phyloP scores from a whole-genome alignment of 2,888 invertebrate genomes.

The Flexamia atlantica region DNA sequence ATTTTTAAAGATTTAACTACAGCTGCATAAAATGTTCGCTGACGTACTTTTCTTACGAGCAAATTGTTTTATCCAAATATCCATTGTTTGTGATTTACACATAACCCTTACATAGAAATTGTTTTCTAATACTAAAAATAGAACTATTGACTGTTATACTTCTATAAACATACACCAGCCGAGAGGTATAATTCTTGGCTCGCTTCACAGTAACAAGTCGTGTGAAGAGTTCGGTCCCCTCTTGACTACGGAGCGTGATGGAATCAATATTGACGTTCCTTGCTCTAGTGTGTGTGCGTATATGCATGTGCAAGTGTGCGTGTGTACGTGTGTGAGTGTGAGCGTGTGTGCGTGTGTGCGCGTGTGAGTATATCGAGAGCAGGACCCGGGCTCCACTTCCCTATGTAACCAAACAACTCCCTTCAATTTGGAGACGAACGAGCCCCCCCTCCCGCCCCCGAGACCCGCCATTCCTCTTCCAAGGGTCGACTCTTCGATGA shows the following conservation, averaged over 20 bases:
- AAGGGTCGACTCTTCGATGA: constrained; percentile 8
- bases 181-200: too few species aligned
- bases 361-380: constrained; percentile 1
- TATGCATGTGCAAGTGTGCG: constrained; percentile 27
- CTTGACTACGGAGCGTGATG: constrained; percentile 34
- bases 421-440: constrained; percentile 39
- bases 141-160: too few species aligned
- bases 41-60: too few species aligned
- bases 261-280: constrained; percentile 50
- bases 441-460: not conserved
- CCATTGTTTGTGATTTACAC: too few species aligned
- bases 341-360: constrained; percentile 28
- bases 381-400: constrained; percentile 15
- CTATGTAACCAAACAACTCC: constrained; percentile 36
- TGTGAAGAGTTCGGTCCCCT: constrained; percentile 3
- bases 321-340: constrained; percentile 25
- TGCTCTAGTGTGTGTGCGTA: not conserved
- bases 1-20: too few species aligned
- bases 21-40: too few species aligned
- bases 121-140: too few species aligned
- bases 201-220: too few species aligned
- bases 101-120: too few species aligned
- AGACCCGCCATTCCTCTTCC: not conserved
- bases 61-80: too few species aligned
- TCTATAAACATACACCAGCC: too few species aligned